phyloP scores from a whole-genome alignment of 2,797 vertebrate species.

The Lutjanus argentimaculatus region DNA sequence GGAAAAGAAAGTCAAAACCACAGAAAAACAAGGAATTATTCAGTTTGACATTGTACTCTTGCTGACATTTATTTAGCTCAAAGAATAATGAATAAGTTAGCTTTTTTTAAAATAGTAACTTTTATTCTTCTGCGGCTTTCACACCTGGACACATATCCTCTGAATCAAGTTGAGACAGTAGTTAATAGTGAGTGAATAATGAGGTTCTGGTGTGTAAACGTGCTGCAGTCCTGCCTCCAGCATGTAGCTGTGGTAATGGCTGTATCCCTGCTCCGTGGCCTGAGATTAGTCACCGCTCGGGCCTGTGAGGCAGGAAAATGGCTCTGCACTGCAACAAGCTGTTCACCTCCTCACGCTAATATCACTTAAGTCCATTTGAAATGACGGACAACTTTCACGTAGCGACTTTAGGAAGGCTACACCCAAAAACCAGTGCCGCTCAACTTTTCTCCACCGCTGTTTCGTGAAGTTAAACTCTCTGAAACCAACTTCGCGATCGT shows the following conservation, averaged over 20 bases:
- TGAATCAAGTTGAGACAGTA: neutral
- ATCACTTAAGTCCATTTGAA: neutral
- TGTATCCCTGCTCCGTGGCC: conserved; percentile 62
- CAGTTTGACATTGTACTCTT: neutral
- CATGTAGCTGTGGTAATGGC: conserved; percentile 30
- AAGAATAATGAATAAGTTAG: no score
- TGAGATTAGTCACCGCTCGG: conserved; percentile 72
- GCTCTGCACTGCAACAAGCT: conserved; percentile 54
- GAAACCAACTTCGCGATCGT: conserved; percentile 51
- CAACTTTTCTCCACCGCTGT: conserved; percentile 47
- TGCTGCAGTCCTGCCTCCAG: neutral
- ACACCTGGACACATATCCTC: neutral
- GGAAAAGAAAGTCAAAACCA: neutral
- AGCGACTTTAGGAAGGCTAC: conserved; percentile 19
- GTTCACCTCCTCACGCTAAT: conserved; percentile 17
- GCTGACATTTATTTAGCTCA: rapidly evolving
- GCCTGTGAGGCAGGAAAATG: conserved; percentile 70
- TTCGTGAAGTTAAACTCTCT: conserved; percentile 9
- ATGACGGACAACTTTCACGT: no score
- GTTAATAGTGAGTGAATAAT: no score
- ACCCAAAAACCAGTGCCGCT: conserved; percentile 41
- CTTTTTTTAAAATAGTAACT: neutral
- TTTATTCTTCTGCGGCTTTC: neutral
- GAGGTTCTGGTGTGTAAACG: neutral
- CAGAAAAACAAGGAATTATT: rapidly evolving